Conservation (phyloP, 2,797 vertebrate genomes). For the Orestias chungarensis region DNA sequence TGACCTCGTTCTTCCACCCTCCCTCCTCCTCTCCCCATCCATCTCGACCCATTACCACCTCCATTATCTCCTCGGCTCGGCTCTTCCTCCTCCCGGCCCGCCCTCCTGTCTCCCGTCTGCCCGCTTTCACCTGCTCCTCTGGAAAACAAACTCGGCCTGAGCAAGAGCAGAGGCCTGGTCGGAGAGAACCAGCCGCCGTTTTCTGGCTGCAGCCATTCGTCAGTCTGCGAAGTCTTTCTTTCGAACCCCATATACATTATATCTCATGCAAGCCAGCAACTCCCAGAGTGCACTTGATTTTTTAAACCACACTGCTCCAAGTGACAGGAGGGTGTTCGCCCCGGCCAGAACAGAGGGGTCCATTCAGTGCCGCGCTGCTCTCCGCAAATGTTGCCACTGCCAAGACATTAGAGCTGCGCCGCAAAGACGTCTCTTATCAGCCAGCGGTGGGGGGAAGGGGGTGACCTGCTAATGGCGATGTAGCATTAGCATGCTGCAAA, state of each 20-base stretch:
- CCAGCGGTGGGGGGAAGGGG: no score
- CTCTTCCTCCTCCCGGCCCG: conserved; percentile 1
- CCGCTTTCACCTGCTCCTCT: conserved; percentile 65
- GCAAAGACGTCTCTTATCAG: conserved; percentile 66
- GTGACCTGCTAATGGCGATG: conserved; percentile 42
- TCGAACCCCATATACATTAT: no score
- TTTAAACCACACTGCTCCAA: conserved; percentile 50
- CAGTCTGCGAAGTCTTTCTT: conserved; percentile 57
- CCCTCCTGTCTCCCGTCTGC: conserved; percentile 39
- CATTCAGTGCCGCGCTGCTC: conserved; percentile 63
- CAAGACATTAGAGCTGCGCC: conserved; percentile 65
- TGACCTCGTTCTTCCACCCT: conserved; percentile 60
- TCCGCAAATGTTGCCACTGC: conserved; percentile 72
- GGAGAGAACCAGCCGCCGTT: conserved; percentile 61
- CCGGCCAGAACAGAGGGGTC: conserved; percentile 67
- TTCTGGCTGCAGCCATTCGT: conserved; percentile 54
- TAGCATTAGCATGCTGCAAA: conserved; percentile 36
- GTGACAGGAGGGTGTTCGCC: conserved; percentile 57
- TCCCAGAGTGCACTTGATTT: conserved; percentile 32
- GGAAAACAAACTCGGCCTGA: conserved; percentile 61
- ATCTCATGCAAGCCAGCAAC: no score
- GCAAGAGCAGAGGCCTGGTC: conserved; percentile 58
- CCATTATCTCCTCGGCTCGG: conserved; percentile 24
- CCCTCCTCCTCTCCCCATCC: conserved; percentile 30
- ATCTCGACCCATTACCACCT: conserved; percentile 42